These are phyloP conservation scores for Carabus problematicus DNA, from an alignment of 2,888 invertebrate genomes.

Conservation along the genomic window DNA sequence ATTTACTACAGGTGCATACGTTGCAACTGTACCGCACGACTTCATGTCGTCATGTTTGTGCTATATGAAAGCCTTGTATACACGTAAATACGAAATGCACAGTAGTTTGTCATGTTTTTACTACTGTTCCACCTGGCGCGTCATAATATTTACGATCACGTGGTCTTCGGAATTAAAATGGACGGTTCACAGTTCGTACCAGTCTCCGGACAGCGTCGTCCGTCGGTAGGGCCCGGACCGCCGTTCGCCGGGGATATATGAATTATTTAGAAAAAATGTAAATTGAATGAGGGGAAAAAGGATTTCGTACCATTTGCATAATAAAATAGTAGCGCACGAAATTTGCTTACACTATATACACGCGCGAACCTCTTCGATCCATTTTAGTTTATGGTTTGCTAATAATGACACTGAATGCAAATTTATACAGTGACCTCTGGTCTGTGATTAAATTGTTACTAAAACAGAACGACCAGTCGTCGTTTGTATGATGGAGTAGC, in stretches of 20 bases:
- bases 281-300: neutral
- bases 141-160: slow-evolving; percentile 11
- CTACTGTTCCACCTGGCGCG: neutral
- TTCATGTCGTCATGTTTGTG: no score
- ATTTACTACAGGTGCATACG: no score
- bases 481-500: no score
- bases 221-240: slow-evolving; percentile 1
- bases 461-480: no score
- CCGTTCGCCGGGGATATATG: neutral
- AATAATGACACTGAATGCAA: slow-evolving; percentile 5
- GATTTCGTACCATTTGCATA: slow-evolving; percentile 14
- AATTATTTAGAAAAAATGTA: slow-evolving; percentile 20
- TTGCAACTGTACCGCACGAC: no score
- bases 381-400: slow-evolving; percentile 14
- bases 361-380: neutral
- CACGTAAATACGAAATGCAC: no score
- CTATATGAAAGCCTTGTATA: no score
- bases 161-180: slow-evolving; percentile 12
- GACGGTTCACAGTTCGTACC: neutral
- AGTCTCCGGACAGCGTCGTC: neutral
- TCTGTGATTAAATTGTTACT: no score
- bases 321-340: slow-evolving; percentile 19
- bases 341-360: slow-evolving; percentile 4
- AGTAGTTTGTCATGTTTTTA: neutral
- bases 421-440: neutral